Conservation (phyloP, 1,140 invertebrate species). For the Lucilia cuprina region DNA sequence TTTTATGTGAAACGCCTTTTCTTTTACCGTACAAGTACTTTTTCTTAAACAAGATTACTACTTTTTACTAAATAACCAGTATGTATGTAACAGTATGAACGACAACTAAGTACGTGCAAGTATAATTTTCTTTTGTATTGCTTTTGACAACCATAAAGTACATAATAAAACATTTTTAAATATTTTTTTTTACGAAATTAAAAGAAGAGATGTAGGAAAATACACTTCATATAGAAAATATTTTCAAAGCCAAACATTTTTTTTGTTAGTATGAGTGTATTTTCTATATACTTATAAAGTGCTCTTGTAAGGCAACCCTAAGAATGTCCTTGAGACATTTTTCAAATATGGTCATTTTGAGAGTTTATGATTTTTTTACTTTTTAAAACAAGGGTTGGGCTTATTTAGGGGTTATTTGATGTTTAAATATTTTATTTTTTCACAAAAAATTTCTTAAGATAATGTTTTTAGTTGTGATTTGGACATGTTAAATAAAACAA, state of each 20-base stretch:
- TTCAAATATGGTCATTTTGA: constrained; percentile 12
- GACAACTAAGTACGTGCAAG: neutral
- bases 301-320: neutral
- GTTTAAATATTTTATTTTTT: neutral
- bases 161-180: neutral
- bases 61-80: neutral
- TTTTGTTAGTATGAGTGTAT: neutral
- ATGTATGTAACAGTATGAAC: neutral
- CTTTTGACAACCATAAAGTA: constrained; percentile 9
- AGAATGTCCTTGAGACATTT: constrained; percentile 14
- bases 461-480: too few relatives aligned
- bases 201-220: neutral
- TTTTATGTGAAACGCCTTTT: constrained; percentile 2
- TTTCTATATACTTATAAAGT: neutral
- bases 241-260: neutral
- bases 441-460: neutral
- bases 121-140: neutral
- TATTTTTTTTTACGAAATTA: neutral
- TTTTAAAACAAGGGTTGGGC: neutral
- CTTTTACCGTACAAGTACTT: neutral
- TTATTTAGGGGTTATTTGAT: neutral
- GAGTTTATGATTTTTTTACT: neutral
- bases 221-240: neutral
- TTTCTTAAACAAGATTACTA: neutral
- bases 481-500: too few relatives aligned